Evolutionary conservation across 1,140 invertebrate genomes (phyloP), one percentile per base, ranked within the genome.

Genomic region (Neodiprion virginianus): DNA sequence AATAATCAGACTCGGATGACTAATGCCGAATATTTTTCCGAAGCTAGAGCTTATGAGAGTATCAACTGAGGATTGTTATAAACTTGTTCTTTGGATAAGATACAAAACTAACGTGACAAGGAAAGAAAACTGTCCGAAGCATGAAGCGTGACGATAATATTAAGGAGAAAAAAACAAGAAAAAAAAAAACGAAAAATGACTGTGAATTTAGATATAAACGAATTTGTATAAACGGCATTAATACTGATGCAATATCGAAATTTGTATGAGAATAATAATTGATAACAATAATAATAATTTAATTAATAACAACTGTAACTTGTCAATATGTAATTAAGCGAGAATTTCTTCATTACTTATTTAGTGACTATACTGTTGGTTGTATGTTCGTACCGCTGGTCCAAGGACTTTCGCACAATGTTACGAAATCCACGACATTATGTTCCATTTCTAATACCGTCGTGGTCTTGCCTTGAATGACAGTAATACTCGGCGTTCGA

Each of bases 391-490:
- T 89, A 97, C 96, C 96, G 85, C 95, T 96, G 72, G 92, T 91
- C 91, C 95, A 99, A 40, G 97, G 97, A 81, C 94, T 97, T 87
- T 99, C 96, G 89, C 96, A 98, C 23, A 99, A 90, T 48, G 95
- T 96, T 81, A 99, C 94, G 91, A 99, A 99, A 91, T 99, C 98
- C 70, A 99, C 93, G 70, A 99, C 97, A 84, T 95, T 96, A 88
- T 99, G 97, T 84, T 99, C 98, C 98, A 99, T 99, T 91, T 99
- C 98, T 78, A 99, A 90, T 71, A 99, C 97, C 1, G 98, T 99
- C 65, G 97, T 98, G 76, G 94, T 95, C 90, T 97, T 97, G 73
- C 95, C 95, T 86, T 97, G 95, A 84, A 99, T 96, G 74, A 99
- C 96, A 28, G 98, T 98, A 84, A 99, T 95, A 87, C 96, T 97